Base-by-base conservation (phyloP, 2,888 invertebrate species). In the Drosophila fungiperda region DNA sequence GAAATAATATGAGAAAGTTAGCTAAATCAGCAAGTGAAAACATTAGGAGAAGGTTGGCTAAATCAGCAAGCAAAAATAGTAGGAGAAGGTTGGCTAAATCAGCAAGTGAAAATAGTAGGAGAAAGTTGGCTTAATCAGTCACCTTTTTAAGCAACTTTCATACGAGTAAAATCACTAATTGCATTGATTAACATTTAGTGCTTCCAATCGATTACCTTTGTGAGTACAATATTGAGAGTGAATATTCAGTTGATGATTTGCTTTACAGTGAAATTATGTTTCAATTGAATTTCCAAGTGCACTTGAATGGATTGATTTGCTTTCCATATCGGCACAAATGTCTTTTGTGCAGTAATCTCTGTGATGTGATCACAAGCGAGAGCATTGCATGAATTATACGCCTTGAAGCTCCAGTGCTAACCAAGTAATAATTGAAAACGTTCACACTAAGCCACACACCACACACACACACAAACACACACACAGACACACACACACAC, bases 381-480 rank as follows among this genome's bases (percentile, higher is more conserved):
- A 20, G 29, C 55, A 59, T 48, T 42, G 17, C 23, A 62, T 68
- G 72, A 68, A 70, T 67, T 61, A 69, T 61, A 42, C 38, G 53
- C 64, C 54, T 33, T 53, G 50, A 49, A 35, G 29, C 40, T 50
- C 29, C 53, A 29, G 40, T 55, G 68, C 68, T 68, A 75, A 61
- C 60, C 6, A 26, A 45, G 23, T 20, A 60, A 52, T 71, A 80
- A 80, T 80, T 81, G 80, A 68, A 67, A 75, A 17, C 63, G 74
- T 62, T 80, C 78, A 68, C 68, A 33, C 62, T 23, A 58, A 26
- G 32, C 45, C 45, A 61, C 60, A 54, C 17, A 36, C 45, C 45
- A 61, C 60, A 54, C 17, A 54, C 17, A 23, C 11, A 52, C 26
- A 50, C 32, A 45, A 1, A 52, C 49, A 26, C 62, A 48, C 20